Conservation (phyloP, 2,888 invertebrate species). For the Drosophila ustulata region DNA sequence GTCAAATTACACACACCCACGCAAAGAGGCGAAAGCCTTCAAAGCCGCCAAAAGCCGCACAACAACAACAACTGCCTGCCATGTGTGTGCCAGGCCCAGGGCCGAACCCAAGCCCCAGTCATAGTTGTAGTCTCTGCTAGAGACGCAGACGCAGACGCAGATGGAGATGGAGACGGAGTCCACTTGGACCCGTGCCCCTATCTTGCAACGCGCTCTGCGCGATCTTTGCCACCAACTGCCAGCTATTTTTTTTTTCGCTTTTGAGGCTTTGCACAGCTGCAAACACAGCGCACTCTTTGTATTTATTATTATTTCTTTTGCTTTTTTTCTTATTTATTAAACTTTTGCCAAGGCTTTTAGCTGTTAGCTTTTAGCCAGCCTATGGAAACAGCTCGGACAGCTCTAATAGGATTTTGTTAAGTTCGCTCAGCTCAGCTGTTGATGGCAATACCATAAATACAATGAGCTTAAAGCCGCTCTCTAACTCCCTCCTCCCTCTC, state of each 20-base stretch:
- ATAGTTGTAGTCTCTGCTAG: neutral
- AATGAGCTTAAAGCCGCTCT: conserved; percentile 40
- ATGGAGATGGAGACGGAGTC: conserved; percentile 8
- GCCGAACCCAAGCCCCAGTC: conserved; percentile 18
- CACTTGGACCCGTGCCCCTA: conserved; percentile 19
- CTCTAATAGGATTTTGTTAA: conserved; percentile 75
- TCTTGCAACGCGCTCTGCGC: conserved; percentile 27
- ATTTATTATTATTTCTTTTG: conserved; percentile 62
- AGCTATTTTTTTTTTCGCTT: conserved; percentile 60
- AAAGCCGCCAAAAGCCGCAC: conserved; percentile 32
- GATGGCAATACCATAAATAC: conserved; percentile 45
- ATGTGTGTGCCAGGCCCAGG: conserved; percentile 49
- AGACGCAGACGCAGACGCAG: neutral
- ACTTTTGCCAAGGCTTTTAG: conserved; percentile 66
- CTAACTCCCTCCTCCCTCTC: conserved; percentile 3
- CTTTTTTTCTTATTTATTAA: conserved; percentile 70
- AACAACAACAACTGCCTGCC: conserved; percentile 40
- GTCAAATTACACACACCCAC: conserved; percentile 81
- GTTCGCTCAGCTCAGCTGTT: conserved; percentile 53
- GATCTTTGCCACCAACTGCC: conserved; percentile 75
- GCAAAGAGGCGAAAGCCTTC: conserved; percentile 54
- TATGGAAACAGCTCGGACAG: conserved; percentile 56
- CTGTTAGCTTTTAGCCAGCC: conserved; percentile 34
- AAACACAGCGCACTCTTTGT: conserved; percentile 61
- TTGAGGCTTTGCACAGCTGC: conserved; percentile 70